phyloP scores from a whole-genome alignment of 2,797 vertebrate species.

The Pitangus sulphuratus region DNA sequence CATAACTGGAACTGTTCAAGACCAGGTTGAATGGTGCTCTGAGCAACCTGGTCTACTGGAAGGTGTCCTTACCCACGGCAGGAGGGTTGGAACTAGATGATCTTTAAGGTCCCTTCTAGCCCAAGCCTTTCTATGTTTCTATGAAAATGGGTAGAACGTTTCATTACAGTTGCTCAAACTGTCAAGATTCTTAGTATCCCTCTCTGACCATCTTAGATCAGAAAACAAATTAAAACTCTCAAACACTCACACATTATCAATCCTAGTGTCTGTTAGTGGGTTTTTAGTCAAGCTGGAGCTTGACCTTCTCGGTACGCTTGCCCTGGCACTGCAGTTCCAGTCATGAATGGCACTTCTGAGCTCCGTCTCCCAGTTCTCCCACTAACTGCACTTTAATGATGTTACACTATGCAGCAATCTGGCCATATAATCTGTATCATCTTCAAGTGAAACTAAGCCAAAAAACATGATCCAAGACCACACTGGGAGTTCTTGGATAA shows the following conservation, averaged over 20 bases:
- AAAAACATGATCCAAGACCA: not conserved
- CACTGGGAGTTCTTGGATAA: not conserved
- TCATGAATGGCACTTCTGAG: not conserved
- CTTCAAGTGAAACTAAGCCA: not conserved
- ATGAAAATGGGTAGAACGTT: not conserved
- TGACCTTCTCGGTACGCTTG: accelerated
- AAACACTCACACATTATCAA: not conserved
- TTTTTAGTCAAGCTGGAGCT: not conserved
- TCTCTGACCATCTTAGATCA: not conserved
- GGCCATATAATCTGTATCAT: not conserved
- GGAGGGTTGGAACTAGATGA: not conserved
- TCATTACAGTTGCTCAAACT: not conserved
- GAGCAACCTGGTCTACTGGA: not conserved
- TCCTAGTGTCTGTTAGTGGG: not conserved
- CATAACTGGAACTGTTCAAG: not conserved
- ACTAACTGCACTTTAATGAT: not conserved
- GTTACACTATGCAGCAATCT: not conserved
- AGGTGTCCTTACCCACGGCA: not conserved
- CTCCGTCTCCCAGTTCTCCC: not conserved
- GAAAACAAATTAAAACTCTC: not conserved
- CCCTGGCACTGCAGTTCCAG: not conserved
- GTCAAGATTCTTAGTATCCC: not conserved
- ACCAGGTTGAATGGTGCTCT: not conserved
- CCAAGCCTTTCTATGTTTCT: not conserved
- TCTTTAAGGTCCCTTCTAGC: not conserved